Evolutionary conservation across 2,797 vertebrate genomes (phyloP), one percentile per base, ranked within the genome.

Genomic region (Phataginus tricuspis): DNA sequence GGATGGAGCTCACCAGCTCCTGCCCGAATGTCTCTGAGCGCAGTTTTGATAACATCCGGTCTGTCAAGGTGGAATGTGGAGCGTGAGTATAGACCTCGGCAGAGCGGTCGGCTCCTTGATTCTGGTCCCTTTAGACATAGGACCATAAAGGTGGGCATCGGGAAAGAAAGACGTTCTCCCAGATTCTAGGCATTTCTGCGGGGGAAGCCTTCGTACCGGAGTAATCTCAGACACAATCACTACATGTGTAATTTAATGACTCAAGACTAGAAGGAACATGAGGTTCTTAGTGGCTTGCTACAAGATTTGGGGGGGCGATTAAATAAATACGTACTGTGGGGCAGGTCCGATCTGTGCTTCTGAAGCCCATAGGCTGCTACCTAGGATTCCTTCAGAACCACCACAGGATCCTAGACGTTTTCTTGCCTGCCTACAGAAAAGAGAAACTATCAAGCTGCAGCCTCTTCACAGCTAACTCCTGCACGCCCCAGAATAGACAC

Each of bases 31-130:
- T 99, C 96, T 99, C 99, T 98, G 99, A 99, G 94, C 99, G 99
- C 13, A 99, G 99, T 92, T 98, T 99, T 29, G 99, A 99, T 98
- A 99, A 99, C 86, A 98, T 99, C 97, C 99, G 99, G 97, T 99
- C 99, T 57, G 96, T 99, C 97, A 99, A 99, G 98, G 99, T 99
- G 98, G 99, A 99, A 98, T 99, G 99, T 82, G 99, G 99, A 90
- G 99, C 99, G 99, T 99, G 98, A 99, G 99, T 99, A 98, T 69
- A 49, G 2, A 0, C 31, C 79, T 61, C 79, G 45, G 57, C 13
- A 78, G 72, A 86, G 72, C 49, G 4, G 19, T 37, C n/a, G 53
- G 16, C 11, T 37, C 61, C 51, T 89, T 83, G 45, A 78, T 83
- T 64, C 68, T 72, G 29, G 68, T 89, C 53, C 92, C 45, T 75